phyloP scores from a whole-genome alignment of 2,113 vertebrate species.

The Saimiri boliviensis region DNA sequence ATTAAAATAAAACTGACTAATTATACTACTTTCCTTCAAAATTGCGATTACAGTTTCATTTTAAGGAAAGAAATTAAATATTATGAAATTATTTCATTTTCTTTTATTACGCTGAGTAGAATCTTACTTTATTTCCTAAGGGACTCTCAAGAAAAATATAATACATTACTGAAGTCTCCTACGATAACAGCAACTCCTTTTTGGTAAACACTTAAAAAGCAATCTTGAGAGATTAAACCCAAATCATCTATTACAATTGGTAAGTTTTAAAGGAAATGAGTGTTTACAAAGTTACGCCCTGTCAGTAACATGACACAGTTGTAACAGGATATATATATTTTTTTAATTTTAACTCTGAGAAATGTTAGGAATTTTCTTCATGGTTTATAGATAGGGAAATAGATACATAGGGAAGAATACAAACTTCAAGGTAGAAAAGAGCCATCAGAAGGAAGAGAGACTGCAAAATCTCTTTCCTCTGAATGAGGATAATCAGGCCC shows the following conservation, averaged over 20 bases:
- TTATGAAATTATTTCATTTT: conserved; percentile 71
- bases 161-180: neutral
- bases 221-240: conserved; percentile 2
- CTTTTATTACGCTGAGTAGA: conserved; percentile 32
- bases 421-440: neutral
- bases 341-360: neutral
- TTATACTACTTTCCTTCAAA: conserved; percentile 59
- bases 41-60: conserved; percentile 57
- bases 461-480: neutral
- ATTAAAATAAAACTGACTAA: conserved; percentile 48
- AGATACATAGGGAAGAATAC: neutral
- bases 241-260: conserved; percentile 25
- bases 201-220: conserved; percentile 45
- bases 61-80: conserved; percentile 60
- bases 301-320: neutral
- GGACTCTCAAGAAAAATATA: conserved; percentile 12
- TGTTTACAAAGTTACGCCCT: neutral
- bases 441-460: neutral
- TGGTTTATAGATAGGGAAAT: neutral
- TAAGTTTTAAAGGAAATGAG: conserved; percentile 9
- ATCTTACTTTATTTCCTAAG: conserved; percentile 61
- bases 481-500: neutral
- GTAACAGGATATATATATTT: neutral
- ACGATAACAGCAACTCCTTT: neutral
- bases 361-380: neutral